Evolutionary conservation across 2,888 invertebrate species (phyloP), one percentile per base, ranked within the genome.

Genomic region (Aleiodes testaceus): DNA sequence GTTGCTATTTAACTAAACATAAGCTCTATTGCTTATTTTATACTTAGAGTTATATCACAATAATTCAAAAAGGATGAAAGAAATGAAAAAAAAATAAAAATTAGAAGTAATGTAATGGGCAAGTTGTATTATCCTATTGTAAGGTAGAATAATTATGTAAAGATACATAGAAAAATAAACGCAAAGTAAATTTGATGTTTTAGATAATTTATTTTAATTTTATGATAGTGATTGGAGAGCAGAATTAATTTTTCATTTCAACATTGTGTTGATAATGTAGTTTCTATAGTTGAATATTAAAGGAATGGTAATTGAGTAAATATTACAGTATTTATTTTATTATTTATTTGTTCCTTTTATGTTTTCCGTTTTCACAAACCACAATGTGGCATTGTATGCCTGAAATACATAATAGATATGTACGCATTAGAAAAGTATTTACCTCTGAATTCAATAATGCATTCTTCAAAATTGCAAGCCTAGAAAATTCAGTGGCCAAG

Each of bases 11-110:
- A 82, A 78, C 79, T 82, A 83, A 66, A 74, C 81, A 82, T 82
- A 85, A 85, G 85, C 84, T 84, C 83, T 85, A 84, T 80, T 82
- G 84, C 85, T 87, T 87, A 86, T 87, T 87, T 87, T 87, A 85
- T 87, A 86, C 86, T 87, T 87, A 87, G 84, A 82, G 82, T 83
- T 81, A 79, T 67, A 79, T 81, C 71, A 66, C 74, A 77, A 65
- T 65, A 55, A 72, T 64, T 66, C 66, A 45, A 69, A 14, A 36
- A 44, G 44, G 47, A 44, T 55, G 30, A 4, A 61, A 42, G 7
- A 70, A 75, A 80, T 36, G 36, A 36, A 36, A 36, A 36, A 36
- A 36, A 9, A 36, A 5, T 84, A 84, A 82, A 80, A 26, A 26
- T 79, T 85, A 85, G 84, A 81, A 80, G 78, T 81, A 83, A 85